phyloP scores from a whole-genome alignment of 2,888 invertebrate species.

The Myopa tessellatipennis region DNA sequence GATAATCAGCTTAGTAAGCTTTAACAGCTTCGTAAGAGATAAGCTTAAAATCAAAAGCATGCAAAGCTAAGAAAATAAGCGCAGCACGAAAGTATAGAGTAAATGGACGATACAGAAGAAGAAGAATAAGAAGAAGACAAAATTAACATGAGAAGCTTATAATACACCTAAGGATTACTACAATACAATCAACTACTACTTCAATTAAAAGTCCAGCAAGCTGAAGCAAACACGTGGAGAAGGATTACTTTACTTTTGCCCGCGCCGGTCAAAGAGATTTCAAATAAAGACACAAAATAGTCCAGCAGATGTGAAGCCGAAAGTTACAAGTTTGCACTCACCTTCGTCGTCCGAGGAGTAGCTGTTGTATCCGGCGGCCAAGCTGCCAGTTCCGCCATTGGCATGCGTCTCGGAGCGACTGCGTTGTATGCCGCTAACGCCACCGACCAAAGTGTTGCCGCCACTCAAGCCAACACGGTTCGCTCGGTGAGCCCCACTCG shows the following conservation, averaged over 20 bases:
- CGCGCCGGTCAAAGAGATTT: too few species aligned
- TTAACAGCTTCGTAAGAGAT: too few species aligned
- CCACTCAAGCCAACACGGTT: conserved; percentile 41
- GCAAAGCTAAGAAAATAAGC: background rate
- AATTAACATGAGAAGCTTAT: too few species aligned
- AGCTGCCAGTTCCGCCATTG: conserved; percentile 64
- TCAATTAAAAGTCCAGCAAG: background rate
- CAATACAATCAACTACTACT: background rate
- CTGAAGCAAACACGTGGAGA: background rate
- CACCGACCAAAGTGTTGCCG: conserved; percentile 48
- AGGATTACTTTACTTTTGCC: background rate
- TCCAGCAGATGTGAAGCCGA: background rate
- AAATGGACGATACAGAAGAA: background rate
- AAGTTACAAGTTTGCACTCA: conserved; percentile 69
- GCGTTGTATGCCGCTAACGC: conserved; percentile 62
- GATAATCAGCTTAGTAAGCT: too few species aligned
- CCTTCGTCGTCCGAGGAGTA: conserved; percentile 94
- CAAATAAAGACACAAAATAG: too few species aligned
- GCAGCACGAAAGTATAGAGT: background rate
- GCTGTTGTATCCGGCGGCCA: conserved; percentile 75
- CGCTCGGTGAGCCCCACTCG: conserved; percentile 59
- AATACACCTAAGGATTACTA: background rate
- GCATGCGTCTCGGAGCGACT: conserved; percentile 70
- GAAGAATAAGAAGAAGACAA: background rate
- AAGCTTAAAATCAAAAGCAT: conserved; percentile 1